Conservation (phyloP, 2,113 vertebrate species). For the Prinia subflava region DNA sequence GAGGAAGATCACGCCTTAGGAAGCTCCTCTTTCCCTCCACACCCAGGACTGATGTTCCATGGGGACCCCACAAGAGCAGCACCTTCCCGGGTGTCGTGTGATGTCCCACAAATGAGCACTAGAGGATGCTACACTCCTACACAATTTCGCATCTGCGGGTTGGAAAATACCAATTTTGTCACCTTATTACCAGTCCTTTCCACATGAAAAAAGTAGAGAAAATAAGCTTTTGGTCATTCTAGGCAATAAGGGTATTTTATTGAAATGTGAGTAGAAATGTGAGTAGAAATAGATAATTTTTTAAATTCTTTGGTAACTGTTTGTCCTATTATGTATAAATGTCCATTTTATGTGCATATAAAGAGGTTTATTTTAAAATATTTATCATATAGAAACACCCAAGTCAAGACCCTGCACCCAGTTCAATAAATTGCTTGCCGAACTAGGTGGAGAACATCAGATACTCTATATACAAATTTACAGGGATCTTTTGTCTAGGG, state of each 20-base stretch:
- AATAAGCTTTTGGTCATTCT: not conserved
- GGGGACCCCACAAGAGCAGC: not conserved
- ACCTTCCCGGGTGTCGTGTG: not conserved
- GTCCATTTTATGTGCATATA: not conserved
- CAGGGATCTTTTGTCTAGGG: not conserved
- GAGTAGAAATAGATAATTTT: not conserved
- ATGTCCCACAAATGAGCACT: not conserved
- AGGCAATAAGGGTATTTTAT: not conserved
- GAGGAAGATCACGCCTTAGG: not conserved
- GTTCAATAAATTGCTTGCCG: not conserved
- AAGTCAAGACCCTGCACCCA: not conserved
- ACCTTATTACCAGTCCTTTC: not conserved
- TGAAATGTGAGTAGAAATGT: not conserved
- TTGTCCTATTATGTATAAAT: not conserved
- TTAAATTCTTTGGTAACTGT: accelerated
- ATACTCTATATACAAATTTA: not conserved
- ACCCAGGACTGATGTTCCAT: not conserved
- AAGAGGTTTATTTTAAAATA: not conserved
- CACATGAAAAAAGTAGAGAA: not conserved
- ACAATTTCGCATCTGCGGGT: accelerated
- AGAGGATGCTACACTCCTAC: conserved; percentile 19
- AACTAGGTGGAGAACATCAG: not conserved
- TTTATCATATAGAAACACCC: not conserved
- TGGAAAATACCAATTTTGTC: not conserved
- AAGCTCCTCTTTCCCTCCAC: not conserved